Conservation (phyloP, 37 sponge, comb jelly and placozoan genomes). For the Beroe forskalii region DNA sequence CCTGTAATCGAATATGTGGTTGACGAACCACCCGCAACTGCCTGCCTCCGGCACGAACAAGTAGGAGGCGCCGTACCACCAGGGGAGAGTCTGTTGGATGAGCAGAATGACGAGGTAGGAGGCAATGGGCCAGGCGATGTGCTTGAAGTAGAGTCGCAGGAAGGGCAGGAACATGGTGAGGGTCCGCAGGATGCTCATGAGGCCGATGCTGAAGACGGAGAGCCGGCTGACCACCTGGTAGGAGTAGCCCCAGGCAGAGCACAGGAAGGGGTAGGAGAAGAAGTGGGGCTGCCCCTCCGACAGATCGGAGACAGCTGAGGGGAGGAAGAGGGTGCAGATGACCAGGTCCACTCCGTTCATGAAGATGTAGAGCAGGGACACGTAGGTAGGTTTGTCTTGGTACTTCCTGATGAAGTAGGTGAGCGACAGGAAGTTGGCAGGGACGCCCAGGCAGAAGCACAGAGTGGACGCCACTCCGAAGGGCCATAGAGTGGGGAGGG, state of each 20-base stretch:
- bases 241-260: conserved; percentile 11
- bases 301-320: not conserved
- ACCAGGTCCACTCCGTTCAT: conserved; percentile 26
- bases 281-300: not conserved
- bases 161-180: conserved; percentile 7
- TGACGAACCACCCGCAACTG: not conserved
- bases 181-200: conserved; percentile 48
- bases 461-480: not conserved
- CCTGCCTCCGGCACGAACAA: not conserved
- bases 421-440: conserved; percentile 42
- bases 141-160: not conserved
- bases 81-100: conserved; percentile 37
- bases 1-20: not conserved
- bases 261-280: conserved; percentile 38
- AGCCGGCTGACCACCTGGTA: not conserved
- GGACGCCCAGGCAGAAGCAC: conserved; percentile 18
- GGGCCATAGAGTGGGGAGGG: not conserved
- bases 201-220: conserved; percentile 31
- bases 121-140: not conserved
- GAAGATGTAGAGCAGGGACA: conserved; percentile 45
- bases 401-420: conserved; percentile 40
- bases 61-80: conserved; percentile 30
- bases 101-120: conserved; percentile 12
- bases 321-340: conserved; percentile 31
- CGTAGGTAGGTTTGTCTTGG: not conserved